Evolutionary conservation across 2,888 invertebrate genomes (phyloP).

Genomic region (Caenorhabditis afra): DNA sequence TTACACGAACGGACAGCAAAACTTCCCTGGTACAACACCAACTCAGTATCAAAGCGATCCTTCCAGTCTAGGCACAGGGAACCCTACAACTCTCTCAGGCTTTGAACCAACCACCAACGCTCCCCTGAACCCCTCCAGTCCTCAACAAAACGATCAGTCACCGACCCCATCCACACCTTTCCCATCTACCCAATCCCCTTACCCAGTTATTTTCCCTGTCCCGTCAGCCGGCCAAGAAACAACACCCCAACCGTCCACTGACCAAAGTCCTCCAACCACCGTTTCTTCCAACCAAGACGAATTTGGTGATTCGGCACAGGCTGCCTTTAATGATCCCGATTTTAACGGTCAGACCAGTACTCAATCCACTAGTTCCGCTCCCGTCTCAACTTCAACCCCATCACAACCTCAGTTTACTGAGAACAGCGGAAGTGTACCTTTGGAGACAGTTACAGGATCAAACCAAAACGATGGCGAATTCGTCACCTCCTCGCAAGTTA

Average conservation of each 20-base stretch:
- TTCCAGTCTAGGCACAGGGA: background rate
- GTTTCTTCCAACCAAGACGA: too few relatives aligned
- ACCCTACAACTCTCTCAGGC: background rate
- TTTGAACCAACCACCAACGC: conserved; percentile 9
- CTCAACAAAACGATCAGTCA: background rate
- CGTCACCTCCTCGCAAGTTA: conserved; percentile 20
- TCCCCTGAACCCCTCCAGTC: background rate
- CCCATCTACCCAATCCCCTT: conserved; percentile 13
- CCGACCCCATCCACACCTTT: background rate
- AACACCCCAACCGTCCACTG: background rate
- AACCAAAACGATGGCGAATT: conserved; percentile 18
- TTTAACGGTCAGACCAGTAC: too few relatives aligned
- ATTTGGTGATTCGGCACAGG: too few relatives aligned
- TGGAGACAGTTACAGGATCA: conserved; percentile 23
- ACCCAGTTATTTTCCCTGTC: conserved; percentile 26
- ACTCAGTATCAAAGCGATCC: background rate
- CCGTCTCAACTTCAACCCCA: background rate
- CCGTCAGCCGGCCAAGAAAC: conserved; percentile 22
- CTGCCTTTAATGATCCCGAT: too few relatives aligned
- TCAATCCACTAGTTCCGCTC: background rate
- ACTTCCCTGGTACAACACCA: conserved; percentile 26
- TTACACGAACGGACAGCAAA: conserved; percentile 29
- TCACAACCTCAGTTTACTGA: background rate
- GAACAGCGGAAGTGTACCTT: conserved; percentile 40
- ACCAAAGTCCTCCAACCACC: too few relatives aligned